These are phyloP conservation scores for Anguilla rostrata DNA, from an alignment of 2,113 vertebrate genomes.

Conservation along the genomic window DNA sequence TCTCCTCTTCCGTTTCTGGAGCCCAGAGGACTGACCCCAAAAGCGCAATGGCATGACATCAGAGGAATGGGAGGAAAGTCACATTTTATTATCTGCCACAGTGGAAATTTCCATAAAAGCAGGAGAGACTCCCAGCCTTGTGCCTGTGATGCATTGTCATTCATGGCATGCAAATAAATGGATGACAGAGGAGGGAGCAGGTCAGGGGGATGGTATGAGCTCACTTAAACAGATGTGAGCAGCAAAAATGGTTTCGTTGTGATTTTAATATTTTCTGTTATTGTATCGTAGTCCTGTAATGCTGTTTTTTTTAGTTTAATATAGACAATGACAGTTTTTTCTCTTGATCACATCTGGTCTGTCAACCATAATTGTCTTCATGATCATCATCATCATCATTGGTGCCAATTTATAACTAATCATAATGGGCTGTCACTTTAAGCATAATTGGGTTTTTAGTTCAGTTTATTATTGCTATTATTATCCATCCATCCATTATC, in stretches of 20 bases:
- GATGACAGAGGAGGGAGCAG: neutral
- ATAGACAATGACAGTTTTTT: neutral
- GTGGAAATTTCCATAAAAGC: conserved; percentile 11
- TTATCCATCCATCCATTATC: neutral
- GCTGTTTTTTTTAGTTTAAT: neutral
- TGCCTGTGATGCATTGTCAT: neutral
- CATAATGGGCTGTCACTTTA: neutral
- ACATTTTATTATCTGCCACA: conserved; percentile 63
- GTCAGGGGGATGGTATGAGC: neutral
- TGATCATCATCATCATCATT: neutral
- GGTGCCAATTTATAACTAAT: neutral
- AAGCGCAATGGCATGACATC: conserved; percentile 73
- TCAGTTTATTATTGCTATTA: too few relatives aligned
- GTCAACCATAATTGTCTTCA: neutral
- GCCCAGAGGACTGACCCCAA: conserved; percentile 73
- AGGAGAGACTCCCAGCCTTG: neutral
- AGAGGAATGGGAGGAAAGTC: conserved; percentile 61
- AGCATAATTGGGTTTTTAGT: neutral
- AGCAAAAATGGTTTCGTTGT: neutral
- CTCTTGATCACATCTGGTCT: neutral
- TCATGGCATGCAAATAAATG: neutral
- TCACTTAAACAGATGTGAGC: neutral
- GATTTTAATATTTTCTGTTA: neutral
- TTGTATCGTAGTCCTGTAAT: neutral
- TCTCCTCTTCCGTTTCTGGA: conserved; percentile 71